These are phyloP conservation scores for Raphicerus campestris DNA, from an alignment of 2,113 vertebrate genomes.

Conservation along the genomic window DNA sequence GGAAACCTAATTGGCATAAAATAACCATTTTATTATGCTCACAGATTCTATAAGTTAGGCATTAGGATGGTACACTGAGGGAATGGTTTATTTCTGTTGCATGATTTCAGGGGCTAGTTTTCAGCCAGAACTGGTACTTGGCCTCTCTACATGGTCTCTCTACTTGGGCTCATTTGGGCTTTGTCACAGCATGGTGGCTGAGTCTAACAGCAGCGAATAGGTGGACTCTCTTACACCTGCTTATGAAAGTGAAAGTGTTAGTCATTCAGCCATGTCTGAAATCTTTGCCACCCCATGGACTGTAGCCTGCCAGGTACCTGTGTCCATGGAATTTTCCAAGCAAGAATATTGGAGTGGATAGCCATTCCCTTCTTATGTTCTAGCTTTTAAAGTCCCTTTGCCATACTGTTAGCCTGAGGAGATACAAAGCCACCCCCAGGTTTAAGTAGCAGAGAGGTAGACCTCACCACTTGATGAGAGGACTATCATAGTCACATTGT, in stretches of 20 bases:
- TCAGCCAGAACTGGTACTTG: not conserved
- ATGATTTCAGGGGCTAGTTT: not conserved
- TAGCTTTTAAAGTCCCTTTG: not conserved
- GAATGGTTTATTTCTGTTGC: conserved; percentile 9
- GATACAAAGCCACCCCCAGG: not conserved
- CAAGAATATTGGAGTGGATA: not conserved
- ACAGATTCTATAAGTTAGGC: not conserved
- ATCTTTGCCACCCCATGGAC: not conserved
- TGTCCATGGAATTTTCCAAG: not conserved
- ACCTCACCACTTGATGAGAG: not conserved
- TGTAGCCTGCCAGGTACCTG: not conserved
- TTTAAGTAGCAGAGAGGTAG: not conserved
- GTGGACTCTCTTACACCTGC: not conserved
- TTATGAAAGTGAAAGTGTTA: not conserved
- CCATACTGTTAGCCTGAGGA: not conserved
- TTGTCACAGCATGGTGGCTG: not conserved
- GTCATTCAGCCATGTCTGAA: not conserved
- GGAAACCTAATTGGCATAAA: not conserved
- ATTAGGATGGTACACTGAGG: not conserved
- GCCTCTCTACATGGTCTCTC: not conserved
- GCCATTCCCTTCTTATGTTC: not conserved
- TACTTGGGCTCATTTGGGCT: not conserved
- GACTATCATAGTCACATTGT: not conserved
- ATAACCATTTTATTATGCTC: not conserved
- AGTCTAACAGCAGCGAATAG: not conserved